Conservation (phyloP, 2,113 vertebrate genomes). For the Dasyornis broadbenti region DNA sequence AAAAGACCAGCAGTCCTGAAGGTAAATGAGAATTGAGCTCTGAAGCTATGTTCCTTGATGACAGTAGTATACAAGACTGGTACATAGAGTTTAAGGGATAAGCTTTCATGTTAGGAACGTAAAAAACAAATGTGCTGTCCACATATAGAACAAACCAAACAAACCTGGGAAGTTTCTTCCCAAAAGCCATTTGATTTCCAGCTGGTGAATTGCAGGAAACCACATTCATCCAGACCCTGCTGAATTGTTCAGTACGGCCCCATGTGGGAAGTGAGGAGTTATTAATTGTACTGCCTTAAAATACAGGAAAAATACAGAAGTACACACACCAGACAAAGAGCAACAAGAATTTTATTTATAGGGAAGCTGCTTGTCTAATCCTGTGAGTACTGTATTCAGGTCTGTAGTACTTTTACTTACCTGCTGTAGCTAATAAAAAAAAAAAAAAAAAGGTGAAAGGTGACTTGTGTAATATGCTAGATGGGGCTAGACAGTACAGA, state of each 20-base stretch:
- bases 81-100: neutral
- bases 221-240: neutral
- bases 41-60: neutral
- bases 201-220: constrained; percentile 30
- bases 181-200: neutral
- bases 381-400: neutral
- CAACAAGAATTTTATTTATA: neutral
- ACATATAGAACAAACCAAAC: neutral
- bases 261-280: neutral
- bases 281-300: too few relatives aligned
- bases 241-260: neutral
- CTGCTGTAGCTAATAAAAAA: neutral
- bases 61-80: neutral
- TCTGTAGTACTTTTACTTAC: neutral
- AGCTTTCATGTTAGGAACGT: neutral
- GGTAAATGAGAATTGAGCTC: neutral
- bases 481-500: neutral
- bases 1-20: neutral
- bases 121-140: neutral
- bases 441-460: too few relatives aligned
- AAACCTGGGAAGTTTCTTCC: neutral
- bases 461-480: neutral
- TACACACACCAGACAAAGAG: neutral
- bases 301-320: neutral
- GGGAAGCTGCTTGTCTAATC: neutral